Conservation (phyloP, 2,888 invertebrate species). For the Zhuqinia jingwanae region DNA sequence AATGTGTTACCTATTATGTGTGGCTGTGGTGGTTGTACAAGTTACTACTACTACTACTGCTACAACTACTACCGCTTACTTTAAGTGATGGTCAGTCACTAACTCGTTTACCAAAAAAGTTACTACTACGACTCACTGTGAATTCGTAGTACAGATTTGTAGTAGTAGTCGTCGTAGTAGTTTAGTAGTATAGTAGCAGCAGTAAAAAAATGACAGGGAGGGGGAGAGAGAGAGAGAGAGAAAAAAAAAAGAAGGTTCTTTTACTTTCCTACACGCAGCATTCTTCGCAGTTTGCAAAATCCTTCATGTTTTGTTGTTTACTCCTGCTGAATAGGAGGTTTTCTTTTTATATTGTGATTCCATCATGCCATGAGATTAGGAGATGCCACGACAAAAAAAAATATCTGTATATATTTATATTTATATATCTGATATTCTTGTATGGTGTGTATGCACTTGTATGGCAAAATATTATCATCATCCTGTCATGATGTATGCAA, state of each 20-base stretch:
- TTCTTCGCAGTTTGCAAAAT: conserved; percentile 38
- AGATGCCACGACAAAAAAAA: conserved; percentile 57
- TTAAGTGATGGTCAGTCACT: conserved; percentile 67
- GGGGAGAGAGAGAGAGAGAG: conserved; percentile 9
- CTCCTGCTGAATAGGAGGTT: conserved; percentile 13
- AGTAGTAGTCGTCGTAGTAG: conserved; percentile 7
- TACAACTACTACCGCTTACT: conserved; percentile 39
- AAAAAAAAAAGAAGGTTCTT: conserved; percentile 9
- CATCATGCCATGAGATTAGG: conserved; percentile 3
- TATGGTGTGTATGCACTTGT: conserved; percentile 29
- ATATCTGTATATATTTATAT: conserved; percentile 20
- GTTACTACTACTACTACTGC: conserved; percentile 16
- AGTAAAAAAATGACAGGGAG: conserved; percentile 40
- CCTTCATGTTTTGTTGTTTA: conserved; percentile 23
- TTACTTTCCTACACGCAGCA: conserved; percentile 37
- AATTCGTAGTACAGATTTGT: conserved; percentile 45
- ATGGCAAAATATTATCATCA: conserved; percentile 19
- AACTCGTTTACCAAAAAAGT: conserved; percentile 64
- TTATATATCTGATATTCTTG: not conserved
- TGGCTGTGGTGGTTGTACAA: conserved; percentile 22
- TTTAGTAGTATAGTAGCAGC: conserved; percentile 2
- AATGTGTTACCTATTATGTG: too few species aligned
- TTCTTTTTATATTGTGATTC: too few species aligned
- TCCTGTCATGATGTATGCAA: conserved; percentile 52
- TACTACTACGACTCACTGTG: conserved; percentile 41